These are phyloP conservation scores for Lasioglossum malachurum DNA, from an alignment of 2,888 invertebrate genomes.

Conservation along the genomic window DNA sequence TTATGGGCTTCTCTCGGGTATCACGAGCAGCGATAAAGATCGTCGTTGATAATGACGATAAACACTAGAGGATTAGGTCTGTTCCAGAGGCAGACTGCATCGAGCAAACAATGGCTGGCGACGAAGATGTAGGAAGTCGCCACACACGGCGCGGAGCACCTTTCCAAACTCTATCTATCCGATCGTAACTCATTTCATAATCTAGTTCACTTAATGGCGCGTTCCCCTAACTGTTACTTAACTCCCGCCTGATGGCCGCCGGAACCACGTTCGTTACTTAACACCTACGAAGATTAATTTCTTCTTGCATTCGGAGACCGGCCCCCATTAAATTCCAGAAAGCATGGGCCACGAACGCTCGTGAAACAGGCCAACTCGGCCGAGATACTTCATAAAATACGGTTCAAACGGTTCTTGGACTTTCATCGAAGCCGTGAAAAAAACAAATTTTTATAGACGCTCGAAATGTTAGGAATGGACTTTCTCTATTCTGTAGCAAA, in stretches of 20 bases:
- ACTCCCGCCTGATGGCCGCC: constrained; percentile 21
- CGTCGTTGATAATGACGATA: constrained; percentile 58
- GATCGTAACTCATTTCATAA: constrained; percentile 46
- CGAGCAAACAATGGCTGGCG: constrained; percentile 18
- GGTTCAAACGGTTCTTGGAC: not conserved
- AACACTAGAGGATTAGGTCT: constrained; percentile 33
- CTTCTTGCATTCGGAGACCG: not conserved
- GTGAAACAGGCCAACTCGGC: too few relatives aligned
- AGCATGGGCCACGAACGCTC: not conserved
- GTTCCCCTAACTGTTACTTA: constrained; percentile 18
- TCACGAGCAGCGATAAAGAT: constrained; percentile 48
- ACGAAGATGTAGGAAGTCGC: constrained; percentile 40
- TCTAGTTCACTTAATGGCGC: constrained; percentile 23
- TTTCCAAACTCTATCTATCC: constrained; percentile 27
- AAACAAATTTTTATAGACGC: not conserved
- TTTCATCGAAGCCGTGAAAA: not conserved
- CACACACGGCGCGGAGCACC: constrained; percentile 21
- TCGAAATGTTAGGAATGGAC: not conserved
- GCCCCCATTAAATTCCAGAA: not conserved
- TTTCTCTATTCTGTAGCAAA: not conserved
- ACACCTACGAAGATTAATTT: constrained; percentile 18
- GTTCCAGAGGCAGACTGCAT: constrained; percentile 10
- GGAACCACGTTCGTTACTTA: constrained; percentile 19
- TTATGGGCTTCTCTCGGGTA: constrained; percentile 19
- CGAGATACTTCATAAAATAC: not conserved